Conservation (phyloP, 2,113 vertebrate species). For the Mus spicilegus region DNA sequence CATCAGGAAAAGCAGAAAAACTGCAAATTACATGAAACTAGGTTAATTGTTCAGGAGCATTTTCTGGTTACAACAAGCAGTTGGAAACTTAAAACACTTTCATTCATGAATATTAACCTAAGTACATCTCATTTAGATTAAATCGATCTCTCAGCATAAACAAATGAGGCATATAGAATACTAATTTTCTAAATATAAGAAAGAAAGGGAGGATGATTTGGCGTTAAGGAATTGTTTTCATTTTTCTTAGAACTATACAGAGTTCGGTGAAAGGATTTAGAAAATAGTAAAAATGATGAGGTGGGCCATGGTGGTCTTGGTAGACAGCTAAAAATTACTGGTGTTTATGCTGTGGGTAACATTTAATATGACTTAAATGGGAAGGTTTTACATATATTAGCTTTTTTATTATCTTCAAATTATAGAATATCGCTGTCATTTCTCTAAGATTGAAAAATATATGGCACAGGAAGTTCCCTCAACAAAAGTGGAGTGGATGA, state of each 20-base stretch:
- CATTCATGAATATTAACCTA: constrained; percentile 69
- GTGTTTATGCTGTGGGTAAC: background rate
- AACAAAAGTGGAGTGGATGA: background rate
- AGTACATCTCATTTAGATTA: constrained; percentile 63
- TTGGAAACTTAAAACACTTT: constrained; percentile 65
- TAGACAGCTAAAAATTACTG: background rate
- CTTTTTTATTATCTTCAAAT: background rate
- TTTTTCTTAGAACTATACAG: background rate
- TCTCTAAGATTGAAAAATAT: background rate
- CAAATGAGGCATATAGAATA: constrained; percentile 51
- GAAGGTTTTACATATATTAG: background rate
- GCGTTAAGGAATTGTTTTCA: constrained; percentile 16
- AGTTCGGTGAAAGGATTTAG: constrained; percentile 25
- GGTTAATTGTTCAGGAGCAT: constrained; percentile 70
- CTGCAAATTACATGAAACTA: constrained; percentile 67
- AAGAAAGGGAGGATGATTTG: constrained; percentile 22
- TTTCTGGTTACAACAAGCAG: constrained; percentile 33
- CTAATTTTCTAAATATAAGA: constrained; percentile 50
- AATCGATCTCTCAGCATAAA: constrained; percentile 54
- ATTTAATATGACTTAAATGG: background rate
- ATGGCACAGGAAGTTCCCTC: background rate
- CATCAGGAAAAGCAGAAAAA: constrained; percentile 41
- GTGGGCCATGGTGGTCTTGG: background rate
- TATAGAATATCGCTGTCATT: no score
- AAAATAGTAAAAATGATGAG: background rate